Conservation (phyloP, 2,888 invertebrate genomes). For the Protophormia terraenovae region DNA sequence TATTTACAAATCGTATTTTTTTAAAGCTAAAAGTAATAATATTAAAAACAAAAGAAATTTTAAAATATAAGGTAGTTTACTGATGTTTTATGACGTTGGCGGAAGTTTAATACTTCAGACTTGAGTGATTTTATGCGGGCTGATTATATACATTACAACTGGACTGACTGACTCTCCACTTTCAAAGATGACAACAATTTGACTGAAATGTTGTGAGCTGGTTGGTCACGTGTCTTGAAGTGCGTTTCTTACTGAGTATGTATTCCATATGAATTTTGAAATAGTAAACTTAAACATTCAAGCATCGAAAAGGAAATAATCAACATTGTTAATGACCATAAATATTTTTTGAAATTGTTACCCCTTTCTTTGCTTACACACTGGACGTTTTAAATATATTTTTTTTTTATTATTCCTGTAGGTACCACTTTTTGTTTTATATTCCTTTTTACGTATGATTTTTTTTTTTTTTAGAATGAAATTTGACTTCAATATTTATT, state of each 20-base stretch:
- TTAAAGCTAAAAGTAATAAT: neutral
- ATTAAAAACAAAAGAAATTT: conserved; percentile 19
- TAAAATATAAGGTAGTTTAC: conserved; percentile 32
- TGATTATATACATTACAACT: conserved; percentile 58
- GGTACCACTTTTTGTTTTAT: conserved; percentile 42
- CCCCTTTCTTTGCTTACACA: conserved; percentile 32
- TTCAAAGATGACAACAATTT: conserved; percentile 65
- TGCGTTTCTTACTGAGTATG: conserved; percentile 28
- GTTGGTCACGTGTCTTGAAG: conserved; percentile 68
- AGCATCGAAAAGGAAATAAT: conserved; percentile 55
- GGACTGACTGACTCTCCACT: conserved; percentile 9
- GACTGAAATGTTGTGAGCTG: conserved; percentile 65
- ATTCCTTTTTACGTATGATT: neutral
- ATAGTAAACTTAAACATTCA: conserved; percentile 34
- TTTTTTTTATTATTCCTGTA: conserved; percentile 26
- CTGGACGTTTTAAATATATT: conserved; percentile 23
- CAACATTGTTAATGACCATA: conserved; percentile 66
- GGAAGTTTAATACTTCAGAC: conserved; percentile 68
- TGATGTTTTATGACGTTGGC: conserved; percentile 63
- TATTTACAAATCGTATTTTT: conserved; percentile 23
- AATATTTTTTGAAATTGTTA: conserved; percentile 57
- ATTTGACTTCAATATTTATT: conserved; percentile 62
- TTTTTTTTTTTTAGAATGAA: no score
- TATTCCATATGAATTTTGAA: neutral
- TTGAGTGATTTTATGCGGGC: conserved; percentile 68